phyloP scores from a whole-genome alignment of 2,113 vertebrate genomes.

The Porphyrio hochstetteri region DNA sequence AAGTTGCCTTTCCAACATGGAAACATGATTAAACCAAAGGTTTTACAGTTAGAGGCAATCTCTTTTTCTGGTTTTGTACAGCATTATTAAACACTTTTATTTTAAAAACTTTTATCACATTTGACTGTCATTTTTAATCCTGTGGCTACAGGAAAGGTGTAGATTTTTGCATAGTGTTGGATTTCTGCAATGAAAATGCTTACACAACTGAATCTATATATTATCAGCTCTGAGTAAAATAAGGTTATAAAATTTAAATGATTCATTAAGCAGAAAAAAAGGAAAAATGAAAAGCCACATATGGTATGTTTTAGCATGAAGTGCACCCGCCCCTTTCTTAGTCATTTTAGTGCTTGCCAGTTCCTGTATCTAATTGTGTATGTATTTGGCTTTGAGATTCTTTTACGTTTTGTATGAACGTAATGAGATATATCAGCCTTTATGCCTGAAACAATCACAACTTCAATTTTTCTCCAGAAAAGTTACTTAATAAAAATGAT shows the following conservation, averaged over 20 bases:
- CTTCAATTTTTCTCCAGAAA: background rate
- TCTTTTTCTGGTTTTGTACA: background rate
- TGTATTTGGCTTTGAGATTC: background rate
- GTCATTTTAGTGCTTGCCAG: background rate
- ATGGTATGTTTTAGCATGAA: background rate
- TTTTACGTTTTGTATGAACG: background rate
- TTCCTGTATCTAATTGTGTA: background rate
- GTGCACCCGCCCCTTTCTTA: fast-evolving
- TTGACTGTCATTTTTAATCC: background rate
- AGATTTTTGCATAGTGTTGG: background rate
- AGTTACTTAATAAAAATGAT: background rate
- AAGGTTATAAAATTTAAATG: background rate
- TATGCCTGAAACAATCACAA: background rate
- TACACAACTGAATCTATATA: background rate
- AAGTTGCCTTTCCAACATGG: background rate
- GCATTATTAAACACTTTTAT: background rate
- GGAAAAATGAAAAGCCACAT: background rate
- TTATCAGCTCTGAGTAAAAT: background rate
- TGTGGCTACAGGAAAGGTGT: background rate
- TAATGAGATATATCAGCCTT: background rate
- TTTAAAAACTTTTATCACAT: background rate
- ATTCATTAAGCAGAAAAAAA: background rate
- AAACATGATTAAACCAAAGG: background rate
- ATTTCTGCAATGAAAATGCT: background rate
- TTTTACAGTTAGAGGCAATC: background rate